phyloP scores from a whole-genome alignment of 1,140 invertebrate genomes.

The Anastatus disparis region DNA sequence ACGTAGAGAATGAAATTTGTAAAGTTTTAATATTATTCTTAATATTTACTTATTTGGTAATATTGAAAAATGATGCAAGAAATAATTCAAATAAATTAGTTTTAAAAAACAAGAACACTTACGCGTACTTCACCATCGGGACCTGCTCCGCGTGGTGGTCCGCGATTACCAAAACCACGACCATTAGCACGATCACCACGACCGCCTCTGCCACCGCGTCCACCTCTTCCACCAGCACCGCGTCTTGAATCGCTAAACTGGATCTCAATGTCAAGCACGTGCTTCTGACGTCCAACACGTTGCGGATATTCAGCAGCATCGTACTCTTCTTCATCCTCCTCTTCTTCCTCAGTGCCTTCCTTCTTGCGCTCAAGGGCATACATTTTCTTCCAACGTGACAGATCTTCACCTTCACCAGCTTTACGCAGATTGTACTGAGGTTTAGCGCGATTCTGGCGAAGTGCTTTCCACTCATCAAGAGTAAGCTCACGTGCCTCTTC shows the following conservation, averaged over 20 bases:
- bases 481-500: constrained; percentile 85
- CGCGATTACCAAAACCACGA: constrained; percentile 59
- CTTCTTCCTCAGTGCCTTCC: constrained; percentile 75
- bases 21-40: too few species aligned
- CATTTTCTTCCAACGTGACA: constrained; percentile 93
- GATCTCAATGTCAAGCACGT: constrained; percentile 88
- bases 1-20: too few species aligned
- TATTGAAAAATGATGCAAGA: too few species aligned
- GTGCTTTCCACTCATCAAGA: constrained; percentile 89
- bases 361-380: constrained; percentile 85
- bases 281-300: constrained; percentile 87
- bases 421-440: constrained; percentile 91
- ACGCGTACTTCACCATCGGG: constrained; percentile 55
- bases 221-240: constrained; percentile 72
- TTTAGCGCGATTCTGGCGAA: constrained; percentile 75
- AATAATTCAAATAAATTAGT: too few species aligned
- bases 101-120: constrained; percentile 44
- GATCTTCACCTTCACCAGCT: constrained; percentile 91
- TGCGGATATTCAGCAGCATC: constrained; percentile 82
- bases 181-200: constrained; percentile 60
- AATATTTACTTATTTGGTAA: too few species aligned
- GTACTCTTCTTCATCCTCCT: constrained; percentile 79
- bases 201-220: constrained; percentile 67
- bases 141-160: constrained; percentile 54
- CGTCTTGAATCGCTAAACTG: constrained; percentile 86